phyloP scores from a whole-genome alignment of 30 jellyfish, hydroid and myxozoan species.

The Haliclystus octoradiatus region DNA sequence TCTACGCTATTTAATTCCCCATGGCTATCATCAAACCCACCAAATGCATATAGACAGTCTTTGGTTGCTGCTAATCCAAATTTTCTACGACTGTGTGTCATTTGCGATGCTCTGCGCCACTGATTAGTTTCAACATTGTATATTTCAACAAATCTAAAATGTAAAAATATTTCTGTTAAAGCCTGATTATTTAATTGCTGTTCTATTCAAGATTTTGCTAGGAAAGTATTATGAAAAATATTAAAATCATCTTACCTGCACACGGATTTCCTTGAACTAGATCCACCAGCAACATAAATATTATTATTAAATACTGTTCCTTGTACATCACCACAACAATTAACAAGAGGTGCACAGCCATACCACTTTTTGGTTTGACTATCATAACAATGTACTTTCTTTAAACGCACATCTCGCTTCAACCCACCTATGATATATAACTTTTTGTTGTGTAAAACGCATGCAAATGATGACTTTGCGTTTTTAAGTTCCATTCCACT shows the following conservation, averaged over 20 bases:
- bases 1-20: conserved; percentile 79
- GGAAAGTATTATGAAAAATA: neutral
- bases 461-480: conserved; percentile 80
- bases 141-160: conserved; percentile 55
- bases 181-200: no score
- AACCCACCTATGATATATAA: conserved; percentile 58
- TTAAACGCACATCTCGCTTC: conserved; percentile 58
- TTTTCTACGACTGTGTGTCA: conserved; percentile 75
- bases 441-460: conserved; percentile 34
- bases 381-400: conserved; percentile 67
- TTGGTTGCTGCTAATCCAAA: conserved; percentile 51
- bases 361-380: conserved; percentile 61
- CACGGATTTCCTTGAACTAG: conserved; percentile 79
- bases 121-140: conserved; percentile 43
- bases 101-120: conserved; percentile 59
- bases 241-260: conserved; percentile 53
- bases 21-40: conserved; percentile 79
- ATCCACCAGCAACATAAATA: conserved; percentile 93
- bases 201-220: neutral
- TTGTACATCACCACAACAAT: conserved; percentile 71
- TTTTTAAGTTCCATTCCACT: conserved; percentile 45
- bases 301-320: conserved; percentile 59
- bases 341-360: conserved; percentile 54
- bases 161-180: neutral
- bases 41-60: conserved; percentile 64